Percentiles rank a stretch among this genome's conserved stretches.
Conservation (phyloP, 2,888 invertebrate species). For the Polyommatus icarus region DNA sequence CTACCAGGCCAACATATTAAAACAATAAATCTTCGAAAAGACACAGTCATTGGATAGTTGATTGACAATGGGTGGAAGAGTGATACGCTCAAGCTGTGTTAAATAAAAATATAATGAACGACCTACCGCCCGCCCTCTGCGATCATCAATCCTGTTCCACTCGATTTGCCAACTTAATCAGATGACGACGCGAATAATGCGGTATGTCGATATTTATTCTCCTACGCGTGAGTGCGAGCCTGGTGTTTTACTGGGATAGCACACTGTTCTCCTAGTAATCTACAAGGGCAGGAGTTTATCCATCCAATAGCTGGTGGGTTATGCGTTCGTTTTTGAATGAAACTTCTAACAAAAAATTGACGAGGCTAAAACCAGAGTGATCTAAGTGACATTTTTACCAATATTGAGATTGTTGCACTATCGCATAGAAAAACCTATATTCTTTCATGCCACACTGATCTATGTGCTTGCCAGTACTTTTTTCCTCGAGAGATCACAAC, state of each 20-base stretch:
- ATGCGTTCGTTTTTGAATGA: too few relatives aligned
- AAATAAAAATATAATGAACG: slow-evolving; percentile 58
- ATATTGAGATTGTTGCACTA: too few relatives aligned
- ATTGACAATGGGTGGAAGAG: slow-evolving; percentile 1
- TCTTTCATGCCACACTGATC: too few relatives aligned
- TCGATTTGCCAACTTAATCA: slow-evolving; percentile 65
- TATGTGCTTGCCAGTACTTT: too few relatives aligned
- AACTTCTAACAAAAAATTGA: too few relatives aligned
- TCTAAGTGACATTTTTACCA: too few relatives aligned
- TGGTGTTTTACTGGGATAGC: not conserved
- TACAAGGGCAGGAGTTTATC: too few relatives aligned
- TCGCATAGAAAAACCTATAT: too few relatives aligned
- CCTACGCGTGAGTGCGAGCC: not conserved
- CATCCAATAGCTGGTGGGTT: too few relatives aligned
- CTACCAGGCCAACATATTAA: too few relatives aligned
- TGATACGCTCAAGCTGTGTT: slow-evolving; percentile 37
- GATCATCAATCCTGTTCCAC: slow-evolving; percentile 57
- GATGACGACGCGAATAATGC: slow-evolving; percentile 51
- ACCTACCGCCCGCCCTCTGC: slow-evolving; percentile 38
- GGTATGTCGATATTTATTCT: not conserved
- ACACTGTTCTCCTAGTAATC: not conserved
- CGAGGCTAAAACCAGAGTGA: too few relatives aligned
- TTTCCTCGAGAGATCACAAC: too few relatives aligned
- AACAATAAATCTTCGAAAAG: not conserved
- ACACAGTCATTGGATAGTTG: not conserved